phyloP scores from a whole-genome alignment of 2,797 vertebrate genomes.

The Danio jaintianensis region DNA sequence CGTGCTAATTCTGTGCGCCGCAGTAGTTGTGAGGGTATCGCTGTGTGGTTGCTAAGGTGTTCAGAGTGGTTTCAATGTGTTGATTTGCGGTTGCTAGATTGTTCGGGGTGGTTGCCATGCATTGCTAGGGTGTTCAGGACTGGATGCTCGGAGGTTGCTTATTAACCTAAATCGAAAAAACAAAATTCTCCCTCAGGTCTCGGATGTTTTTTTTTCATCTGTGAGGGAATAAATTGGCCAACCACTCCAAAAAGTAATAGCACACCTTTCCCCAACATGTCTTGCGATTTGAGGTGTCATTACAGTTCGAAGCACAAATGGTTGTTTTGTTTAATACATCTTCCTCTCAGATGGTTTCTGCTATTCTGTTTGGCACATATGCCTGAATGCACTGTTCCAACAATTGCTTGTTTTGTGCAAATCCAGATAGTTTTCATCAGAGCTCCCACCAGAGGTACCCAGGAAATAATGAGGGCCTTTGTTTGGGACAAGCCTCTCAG shows the following conservation, averaged over 20 bases:
- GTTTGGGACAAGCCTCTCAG: conserved; percentile 25
- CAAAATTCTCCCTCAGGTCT: not conserved
- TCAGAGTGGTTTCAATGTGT: too few relatives aligned
- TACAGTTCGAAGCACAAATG: not conserved
- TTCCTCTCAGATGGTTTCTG: not conserved
- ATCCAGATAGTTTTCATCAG: not conserved
- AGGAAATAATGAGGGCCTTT: conserved; percentile 41
- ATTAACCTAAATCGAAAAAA: not conserved
- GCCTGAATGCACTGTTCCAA: conserved; percentile 3
- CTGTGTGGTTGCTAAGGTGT: not conserved
- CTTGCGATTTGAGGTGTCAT: not conserved
- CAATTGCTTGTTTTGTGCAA: conserved; percentile 8
- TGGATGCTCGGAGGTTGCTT: not conserved
- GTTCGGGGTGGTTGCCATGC: not conserved
- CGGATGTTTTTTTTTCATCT: not conserved
- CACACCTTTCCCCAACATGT: not conserved
- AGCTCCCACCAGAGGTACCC: conserved; percentile 28
- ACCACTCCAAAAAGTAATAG: not conserved
- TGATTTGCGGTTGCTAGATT: not conserved
- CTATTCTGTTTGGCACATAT: not conserved
- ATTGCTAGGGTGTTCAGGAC: not conserved
- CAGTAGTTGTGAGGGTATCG: not conserved
- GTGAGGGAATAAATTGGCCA: not conserved
- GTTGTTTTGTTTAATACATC: not conserved
- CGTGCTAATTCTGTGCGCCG: not conserved